Evolutionary conservation across 2,113 vertebrate genomes (phyloP).

Genomic region (Oreochromis spilurus): DNA sequence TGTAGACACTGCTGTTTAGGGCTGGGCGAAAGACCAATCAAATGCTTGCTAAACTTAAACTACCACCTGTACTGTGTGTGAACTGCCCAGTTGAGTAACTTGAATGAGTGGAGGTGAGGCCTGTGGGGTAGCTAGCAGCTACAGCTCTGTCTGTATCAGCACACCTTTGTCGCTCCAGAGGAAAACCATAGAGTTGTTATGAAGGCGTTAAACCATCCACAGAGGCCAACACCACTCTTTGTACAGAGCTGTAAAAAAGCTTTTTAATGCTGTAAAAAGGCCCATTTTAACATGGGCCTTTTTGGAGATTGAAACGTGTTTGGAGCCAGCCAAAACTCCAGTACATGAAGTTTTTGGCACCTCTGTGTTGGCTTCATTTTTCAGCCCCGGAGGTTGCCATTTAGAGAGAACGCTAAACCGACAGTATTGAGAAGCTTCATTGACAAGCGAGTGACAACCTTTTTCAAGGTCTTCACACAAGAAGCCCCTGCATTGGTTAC

Average conservation of each 20-base stretch:
- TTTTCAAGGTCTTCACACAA: background rate
- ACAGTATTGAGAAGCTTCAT: background rate
- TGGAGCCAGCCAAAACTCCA: background rate
- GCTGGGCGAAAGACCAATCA: background rate
- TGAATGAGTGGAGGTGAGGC: background rate
- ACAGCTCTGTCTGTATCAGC: background rate
- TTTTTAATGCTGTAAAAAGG: background rate
- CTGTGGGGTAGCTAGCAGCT: background rate
- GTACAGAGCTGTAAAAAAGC: background rate
- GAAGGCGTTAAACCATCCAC: background rate
- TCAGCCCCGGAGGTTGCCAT: background rate
- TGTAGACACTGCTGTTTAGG: background rate
- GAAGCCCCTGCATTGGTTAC: background rate
- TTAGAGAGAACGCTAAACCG: background rate
- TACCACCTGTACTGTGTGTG: background rate
- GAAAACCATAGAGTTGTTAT: background rate
- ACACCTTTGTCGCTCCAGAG: background rate
- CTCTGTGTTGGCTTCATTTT: background rate
- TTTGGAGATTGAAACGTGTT: background rate
- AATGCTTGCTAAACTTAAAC: background rate
- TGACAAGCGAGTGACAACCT: background rate
- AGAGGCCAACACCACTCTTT: background rate
- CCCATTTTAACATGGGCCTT: background rate
- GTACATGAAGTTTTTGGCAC: background rate
- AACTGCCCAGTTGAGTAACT: background rate